These are phyloP conservation scores for Hyposmocoma kahamanoa DNA, from an alignment of 1,140 invertebrate genomes.

Conservation along the genomic window DNA sequence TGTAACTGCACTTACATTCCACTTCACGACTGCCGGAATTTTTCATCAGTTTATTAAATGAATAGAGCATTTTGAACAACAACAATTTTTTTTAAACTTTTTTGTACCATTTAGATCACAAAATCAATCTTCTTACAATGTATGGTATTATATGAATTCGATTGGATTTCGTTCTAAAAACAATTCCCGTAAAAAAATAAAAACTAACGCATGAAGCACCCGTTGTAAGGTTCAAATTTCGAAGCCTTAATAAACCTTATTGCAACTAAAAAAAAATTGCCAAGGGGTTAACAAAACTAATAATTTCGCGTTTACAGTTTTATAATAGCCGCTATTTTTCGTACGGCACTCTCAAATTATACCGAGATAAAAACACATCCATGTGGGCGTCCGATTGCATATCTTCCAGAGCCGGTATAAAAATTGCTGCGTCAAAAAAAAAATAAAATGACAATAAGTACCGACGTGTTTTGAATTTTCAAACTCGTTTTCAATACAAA, in stretches of 20 bases:
- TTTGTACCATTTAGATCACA: too few relatives aligned
- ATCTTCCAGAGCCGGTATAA: not conserved
- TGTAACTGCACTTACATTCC: too few relatives aligned
- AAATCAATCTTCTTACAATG: too few relatives aligned
- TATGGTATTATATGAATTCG: too few relatives aligned
- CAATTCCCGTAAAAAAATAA: too few relatives aligned
- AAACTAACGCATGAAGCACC: too few relatives aligned
- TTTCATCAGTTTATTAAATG: too few relatives aligned
- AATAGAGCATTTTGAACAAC: too few relatives aligned
- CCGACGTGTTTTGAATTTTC: not conserved
- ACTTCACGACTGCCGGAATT: too few relatives aligned
- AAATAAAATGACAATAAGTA: not conserved
- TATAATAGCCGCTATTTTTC: conserved; percentile 29
- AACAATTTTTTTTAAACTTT: too few relatives aligned
- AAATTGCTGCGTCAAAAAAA: not conserved
- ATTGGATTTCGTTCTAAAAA: too few relatives aligned
- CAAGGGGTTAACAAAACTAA: conserved; percentile 28
- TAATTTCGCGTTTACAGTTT: conserved; percentile 29
- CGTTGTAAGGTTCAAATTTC: too few relatives aligned
- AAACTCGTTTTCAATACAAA: conserved; percentile 5
- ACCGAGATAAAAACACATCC: conserved; percentile 27
- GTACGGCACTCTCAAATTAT: conserved; percentile 26
- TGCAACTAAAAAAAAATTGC: conserved; percentile 20
- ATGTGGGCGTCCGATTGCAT: conserved; percentile 29
- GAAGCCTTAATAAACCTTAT: conserved; percentile 32